Conservation (phyloP, 1,140 invertebrate genomes). For the Drosophila mojavensis region DNA sequence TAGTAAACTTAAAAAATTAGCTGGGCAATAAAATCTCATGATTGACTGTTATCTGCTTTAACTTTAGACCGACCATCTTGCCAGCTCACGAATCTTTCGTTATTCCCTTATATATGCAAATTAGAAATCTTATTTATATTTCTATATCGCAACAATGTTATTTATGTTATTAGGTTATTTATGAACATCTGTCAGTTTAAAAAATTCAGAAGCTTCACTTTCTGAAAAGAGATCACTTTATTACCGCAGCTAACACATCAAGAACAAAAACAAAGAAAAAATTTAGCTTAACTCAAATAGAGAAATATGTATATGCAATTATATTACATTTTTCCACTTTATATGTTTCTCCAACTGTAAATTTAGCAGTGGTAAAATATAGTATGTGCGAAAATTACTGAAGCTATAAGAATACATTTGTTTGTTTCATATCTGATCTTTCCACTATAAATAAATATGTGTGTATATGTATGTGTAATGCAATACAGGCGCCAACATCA, state of each 20-base stretch:
- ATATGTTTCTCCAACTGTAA: too few relatives aligned
- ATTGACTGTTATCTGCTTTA: background rate
- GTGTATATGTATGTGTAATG: constrained; percentile 24
- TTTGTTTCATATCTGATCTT: constrained; percentile 3
- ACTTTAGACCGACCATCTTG: background rate
- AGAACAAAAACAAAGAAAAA: background rate
- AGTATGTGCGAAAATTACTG: background rate
- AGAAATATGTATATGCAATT: too few relatives aligned
- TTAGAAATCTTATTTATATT: background rate
- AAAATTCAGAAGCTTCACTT: background rate
- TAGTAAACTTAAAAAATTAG: background rate
- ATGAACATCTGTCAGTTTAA: too few relatives aligned
- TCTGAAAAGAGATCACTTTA: background rate
- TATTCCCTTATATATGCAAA: background rate
- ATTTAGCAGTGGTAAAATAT: too few relatives aligned
- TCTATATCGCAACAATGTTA: background rate
- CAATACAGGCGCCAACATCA: constrained; percentile 86
- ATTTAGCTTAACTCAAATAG: background rate
- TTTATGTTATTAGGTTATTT: background rate
- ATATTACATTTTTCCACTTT: too few relatives aligned
- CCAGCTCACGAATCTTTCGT: background rate
- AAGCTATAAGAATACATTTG: background rate
- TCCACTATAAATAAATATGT: background rate
- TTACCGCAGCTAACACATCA: background rate
- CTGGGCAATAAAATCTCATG: background rate